Percentiles rank a stretch among this genome's conserved stretches.
Evolutionary conservation across 2,113 vertebrate genomes (phyloP).

Genomic region (Excalfactoria chinensis): DNA sequence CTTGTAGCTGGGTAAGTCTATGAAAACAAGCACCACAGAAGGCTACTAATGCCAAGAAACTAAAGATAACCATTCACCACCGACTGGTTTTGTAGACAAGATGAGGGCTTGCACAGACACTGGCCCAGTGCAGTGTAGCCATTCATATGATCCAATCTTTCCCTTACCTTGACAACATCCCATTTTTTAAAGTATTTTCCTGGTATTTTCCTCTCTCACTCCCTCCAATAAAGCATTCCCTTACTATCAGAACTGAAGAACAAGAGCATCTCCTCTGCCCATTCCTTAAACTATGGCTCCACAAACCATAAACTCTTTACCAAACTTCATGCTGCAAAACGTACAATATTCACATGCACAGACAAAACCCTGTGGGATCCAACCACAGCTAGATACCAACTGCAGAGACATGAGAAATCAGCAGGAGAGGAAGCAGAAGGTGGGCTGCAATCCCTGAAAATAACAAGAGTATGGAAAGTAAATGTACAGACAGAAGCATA

Average conservation of each 20-base stretch:
- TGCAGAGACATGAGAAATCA: not conserved
- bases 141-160: not conserved
- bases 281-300: not conserved
- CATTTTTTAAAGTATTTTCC: not conserved
- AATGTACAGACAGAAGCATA: not conserved
- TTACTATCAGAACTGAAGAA: not conserved
- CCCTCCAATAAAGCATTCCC: not conserved
- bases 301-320: not conserved
- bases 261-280: not conserved
- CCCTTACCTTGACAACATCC: not conserved
- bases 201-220: not conserved
- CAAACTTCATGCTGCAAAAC: not conserved
- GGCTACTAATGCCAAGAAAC: not conserved
- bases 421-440: not conserved
- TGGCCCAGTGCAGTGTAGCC: not conserved
- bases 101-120: not conserved
- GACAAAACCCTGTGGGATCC: not conserved
- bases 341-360: not conserved
- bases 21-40: not conserved
- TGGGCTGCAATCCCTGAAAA: not conserved
- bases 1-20: not conserved
- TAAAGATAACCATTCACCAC: not conserved
- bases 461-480: not conserved
- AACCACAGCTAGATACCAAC: not conserved
- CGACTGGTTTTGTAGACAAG: not conserved